Conservation (phyloP, 2,888 invertebrate species). For the Auanema freiburgensis region DNA sequence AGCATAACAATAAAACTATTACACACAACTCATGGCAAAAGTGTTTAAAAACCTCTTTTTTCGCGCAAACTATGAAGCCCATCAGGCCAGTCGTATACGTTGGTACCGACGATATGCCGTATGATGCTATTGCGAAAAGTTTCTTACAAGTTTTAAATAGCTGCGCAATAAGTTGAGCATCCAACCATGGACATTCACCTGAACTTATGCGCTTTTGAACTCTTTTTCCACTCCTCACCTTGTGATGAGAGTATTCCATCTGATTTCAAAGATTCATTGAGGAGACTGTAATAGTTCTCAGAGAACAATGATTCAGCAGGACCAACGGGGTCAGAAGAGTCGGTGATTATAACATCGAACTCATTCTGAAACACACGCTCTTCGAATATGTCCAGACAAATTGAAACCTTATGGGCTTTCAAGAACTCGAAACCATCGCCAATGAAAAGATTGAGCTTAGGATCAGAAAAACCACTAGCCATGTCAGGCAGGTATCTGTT, state of each 20-base stretch:
- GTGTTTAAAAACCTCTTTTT: constrained; percentile 68
- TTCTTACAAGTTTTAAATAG: constrained; percentile 70
- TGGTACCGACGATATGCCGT: constrained; percentile 82
- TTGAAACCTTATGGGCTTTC: constrained; percentile 73
- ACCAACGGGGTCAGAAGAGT: constrained; percentile 95
- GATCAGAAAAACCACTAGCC: constrained; percentile 81
- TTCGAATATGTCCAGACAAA: neutral
- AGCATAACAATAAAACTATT: neutral
- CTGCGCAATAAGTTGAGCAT: constrained; percentile 77
- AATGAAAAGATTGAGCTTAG: constrained; percentile 81
- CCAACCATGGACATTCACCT: constrained; percentile 77
- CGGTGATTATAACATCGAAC: constrained; percentile 97
- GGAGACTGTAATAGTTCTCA: constrained; percentile 80
- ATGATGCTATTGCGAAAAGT: constrained; percentile 79
- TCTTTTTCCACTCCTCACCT: constrained; percentile 61
- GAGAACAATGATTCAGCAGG: constrained; percentile 77
- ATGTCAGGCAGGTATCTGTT: constrained; percentile 79
- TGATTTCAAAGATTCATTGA: constrained; percentile 81
- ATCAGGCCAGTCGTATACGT: constrained; percentile 96
- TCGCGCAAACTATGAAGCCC: constrained; percentile 85
- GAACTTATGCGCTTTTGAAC: constrained; percentile 14
- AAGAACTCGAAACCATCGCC: constrained; percentile 95
- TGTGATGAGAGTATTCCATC: constrained; percentile 93
- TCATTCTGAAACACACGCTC: constrained; percentile 65
- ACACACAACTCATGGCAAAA: constrained; percentile 1